Evolutionary conservation across 2,113 vertebrate genomes (phyloP).

Genomic region (Percopsis transmontana): DNA sequence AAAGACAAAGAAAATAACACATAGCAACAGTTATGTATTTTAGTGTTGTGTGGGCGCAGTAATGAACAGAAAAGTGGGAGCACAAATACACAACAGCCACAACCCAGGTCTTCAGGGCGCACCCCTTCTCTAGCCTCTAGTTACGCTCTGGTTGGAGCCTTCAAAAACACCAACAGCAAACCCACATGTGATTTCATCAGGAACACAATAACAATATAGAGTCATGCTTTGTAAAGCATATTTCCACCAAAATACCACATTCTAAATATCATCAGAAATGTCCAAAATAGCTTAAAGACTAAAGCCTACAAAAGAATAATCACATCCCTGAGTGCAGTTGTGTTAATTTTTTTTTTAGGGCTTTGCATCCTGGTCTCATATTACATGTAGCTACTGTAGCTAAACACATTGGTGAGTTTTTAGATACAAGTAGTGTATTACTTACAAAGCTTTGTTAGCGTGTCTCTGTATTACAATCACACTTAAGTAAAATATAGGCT

Average conservation of each 20-base stretch:
- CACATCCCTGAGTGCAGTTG: not conserved
- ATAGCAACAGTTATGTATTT: not conserved
- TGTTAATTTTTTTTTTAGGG: constrained; percentile 38
- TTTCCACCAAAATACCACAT: no score
- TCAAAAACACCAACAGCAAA: no score
- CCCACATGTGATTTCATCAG: not conserved
- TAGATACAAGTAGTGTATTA: not conserved
- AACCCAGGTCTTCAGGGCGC: no score
- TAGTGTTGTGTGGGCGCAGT: not conserved
- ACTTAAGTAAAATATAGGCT: no score
- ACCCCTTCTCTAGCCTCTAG: no score
- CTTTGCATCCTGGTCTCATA: no score
- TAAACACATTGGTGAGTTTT: constrained; percentile 43
- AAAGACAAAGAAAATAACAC: constrained; percentile 7
- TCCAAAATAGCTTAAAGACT: constrained; percentile 3
- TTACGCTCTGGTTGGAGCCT: no score
- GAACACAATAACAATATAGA: no score
- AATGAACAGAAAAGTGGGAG: not conserved
- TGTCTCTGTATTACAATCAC: no score
- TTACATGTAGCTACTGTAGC: no score
- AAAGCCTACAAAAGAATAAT: constrained; percentile 11
- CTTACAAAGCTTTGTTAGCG: no score
- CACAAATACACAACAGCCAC: constrained; percentile 7
- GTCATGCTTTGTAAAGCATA: no score
- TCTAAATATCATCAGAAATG: not conserved